A percentile compares a stretch with the other conserved stretches of the same genome.
Conservation (phyloP, 1,140 invertebrate genomes). For the Stegodyphus mimosarum region DNA sequence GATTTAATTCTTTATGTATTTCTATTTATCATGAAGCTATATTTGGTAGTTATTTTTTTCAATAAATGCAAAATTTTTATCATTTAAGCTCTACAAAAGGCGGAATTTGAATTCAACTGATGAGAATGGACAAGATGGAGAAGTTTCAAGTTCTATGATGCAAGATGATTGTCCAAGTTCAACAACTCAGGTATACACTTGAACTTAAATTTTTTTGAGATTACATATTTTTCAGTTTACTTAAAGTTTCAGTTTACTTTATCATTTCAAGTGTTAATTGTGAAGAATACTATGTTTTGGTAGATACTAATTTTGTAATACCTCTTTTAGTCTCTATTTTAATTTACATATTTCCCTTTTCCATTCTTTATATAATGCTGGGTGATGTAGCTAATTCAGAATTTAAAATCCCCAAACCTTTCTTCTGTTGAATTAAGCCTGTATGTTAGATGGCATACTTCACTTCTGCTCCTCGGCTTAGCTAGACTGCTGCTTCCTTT, state of each 20-base stretch:
- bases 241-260: too few species aligned
- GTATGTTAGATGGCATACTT: too few species aligned
- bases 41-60: neutral
- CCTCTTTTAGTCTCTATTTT: neutral
- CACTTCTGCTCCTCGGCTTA: too few species aligned
- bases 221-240: too few species aligned
- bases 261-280: too few species aligned
- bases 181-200: constrained; percentile 21
- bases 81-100: constrained; percentile 56
- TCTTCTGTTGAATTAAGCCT: too few species aligned
- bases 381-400: neutral
- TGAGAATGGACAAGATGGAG: constrained; percentile 51
- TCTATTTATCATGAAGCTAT: neutral
- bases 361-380: neutral
- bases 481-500: too few species aligned
- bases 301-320: too few species aligned
- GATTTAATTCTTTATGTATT: neutral
- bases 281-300: too few species aligned
- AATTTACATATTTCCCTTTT: neutral
- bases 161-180: constrained; percentile 23
- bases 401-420: too few species aligned
- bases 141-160: constrained; percentile 54
- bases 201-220: too few species aligned
- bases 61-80: too few species aligned
- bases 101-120: constrained; percentile 47